These are phyloP conservation scores for Meriones unguiculatus DNA, from an alignment of 2,113 vertebrate species.

Conservation along the genomic window DNA sequence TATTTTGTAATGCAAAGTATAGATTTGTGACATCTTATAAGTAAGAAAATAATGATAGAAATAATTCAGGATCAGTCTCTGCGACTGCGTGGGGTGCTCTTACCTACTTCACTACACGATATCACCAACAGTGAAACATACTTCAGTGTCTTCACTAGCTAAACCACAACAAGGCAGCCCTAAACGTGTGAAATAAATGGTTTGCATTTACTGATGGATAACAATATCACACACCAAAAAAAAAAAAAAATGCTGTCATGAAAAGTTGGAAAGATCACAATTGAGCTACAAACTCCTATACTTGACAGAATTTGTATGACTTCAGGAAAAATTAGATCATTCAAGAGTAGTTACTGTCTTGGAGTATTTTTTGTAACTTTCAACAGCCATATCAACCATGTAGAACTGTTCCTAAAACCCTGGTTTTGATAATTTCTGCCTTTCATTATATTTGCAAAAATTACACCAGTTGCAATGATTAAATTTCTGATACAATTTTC, in stretches of 20 bases:
- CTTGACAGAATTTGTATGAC: not conserved
- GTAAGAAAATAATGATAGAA: not conserved
- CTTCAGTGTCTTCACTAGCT: not conserved
- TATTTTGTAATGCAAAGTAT: not conserved
- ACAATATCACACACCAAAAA: not conserved
- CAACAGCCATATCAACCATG: not conserved
- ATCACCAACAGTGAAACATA: not conserved
- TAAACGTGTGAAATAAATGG: not conserved
- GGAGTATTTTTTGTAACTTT: not conserved
- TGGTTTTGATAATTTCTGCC: not conserved
- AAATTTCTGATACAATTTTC: constrained; percentile 12
- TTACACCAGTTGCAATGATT: not conserved
- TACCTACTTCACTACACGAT: not conserved
- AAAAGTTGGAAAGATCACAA: not conserved
- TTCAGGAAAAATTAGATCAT: not conserved
- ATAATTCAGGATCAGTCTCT: not conserved
- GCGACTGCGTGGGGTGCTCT: not conserved
- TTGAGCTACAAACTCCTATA: not conserved
- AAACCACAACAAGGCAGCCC: not conserved
- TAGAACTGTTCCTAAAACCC: not conserved
- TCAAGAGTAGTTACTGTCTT: not conserved
- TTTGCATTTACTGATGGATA: not conserved
- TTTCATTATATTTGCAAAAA: constrained; percentile 20
- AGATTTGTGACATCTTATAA: not conserved
- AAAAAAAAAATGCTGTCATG: not conserved